A percentile compares a stretch with the other conserved stretches of the same genome.
Conservation (phyloP, 1,140 invertebrate genomes). For the Pogonomyrmex barbatus region DNA sequence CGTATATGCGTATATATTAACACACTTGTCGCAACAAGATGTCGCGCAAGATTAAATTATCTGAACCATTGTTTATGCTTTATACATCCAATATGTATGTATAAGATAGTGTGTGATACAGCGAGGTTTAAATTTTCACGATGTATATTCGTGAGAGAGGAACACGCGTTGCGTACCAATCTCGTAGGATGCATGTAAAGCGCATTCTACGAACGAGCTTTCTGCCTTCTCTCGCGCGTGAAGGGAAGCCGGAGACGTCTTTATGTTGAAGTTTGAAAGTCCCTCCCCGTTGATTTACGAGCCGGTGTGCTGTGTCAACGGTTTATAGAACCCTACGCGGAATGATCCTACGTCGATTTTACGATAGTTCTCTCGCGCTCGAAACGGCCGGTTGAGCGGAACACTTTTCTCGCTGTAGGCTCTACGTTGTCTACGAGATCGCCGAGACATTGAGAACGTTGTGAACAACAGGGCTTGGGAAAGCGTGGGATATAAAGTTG, state of each 20-base stretch:
- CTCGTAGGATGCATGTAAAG: constrained; percentile 17
- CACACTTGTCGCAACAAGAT: constrained; percentile 31
- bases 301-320: constrained; percentile 47
- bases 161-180: not conserved
- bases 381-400: constrained; percentile 27
- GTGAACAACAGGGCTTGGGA: not conserved
- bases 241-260: constrained; percentile 69
- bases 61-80: constrained; percentile 74
- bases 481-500: constrained; percentile 28
- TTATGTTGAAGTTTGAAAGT: constrained; percentile 68
- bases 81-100: constrained; percentile 53
- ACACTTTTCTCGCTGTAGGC: constrained; percentile 21
- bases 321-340: constrained; percentile 50
- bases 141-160: constrained; percentile 45
- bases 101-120: not conserved
- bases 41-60: constrained; percentile 75
- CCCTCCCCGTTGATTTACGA: constrained; percentile 67
- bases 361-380: constrained; percentile 47
- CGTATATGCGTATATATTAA: not conserved
- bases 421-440: constrained; percentile 36
- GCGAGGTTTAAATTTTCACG: constrained; percentile 70
- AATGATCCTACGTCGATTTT: constrained; percentile 51
- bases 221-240: constrained; percentile 22
- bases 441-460: constrained; percentile 7
- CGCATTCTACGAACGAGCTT: not conserved